Evolutionary conservation across 1,140 invertebrate genomes (phyloP).

Genomic region (Calliopsis andreniformis): DNA sequence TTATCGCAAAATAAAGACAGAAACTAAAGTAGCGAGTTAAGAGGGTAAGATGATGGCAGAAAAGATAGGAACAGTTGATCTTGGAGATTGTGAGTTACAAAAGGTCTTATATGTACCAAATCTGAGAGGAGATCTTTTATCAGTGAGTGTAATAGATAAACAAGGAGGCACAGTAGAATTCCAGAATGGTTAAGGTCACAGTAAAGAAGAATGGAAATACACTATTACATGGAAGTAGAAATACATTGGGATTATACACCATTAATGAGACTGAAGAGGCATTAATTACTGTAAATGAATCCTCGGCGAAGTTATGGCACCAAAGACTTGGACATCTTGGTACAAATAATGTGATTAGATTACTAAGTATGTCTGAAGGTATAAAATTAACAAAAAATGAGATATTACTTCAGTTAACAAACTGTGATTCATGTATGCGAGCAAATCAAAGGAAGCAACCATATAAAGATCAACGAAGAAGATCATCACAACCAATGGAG

Average conservation of each 20-base stretch:
- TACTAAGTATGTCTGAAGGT: background rate
- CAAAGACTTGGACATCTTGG: background rate
- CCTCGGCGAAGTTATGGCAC: background rate
- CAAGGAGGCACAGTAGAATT: slow-evolving; percentile 24
- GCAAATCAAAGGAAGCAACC: background rate
- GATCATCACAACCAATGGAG: no score
- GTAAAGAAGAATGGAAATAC: background rate
- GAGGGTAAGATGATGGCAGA: background rate
- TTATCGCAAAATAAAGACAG: background rate
- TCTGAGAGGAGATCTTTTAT: slow-evolving; percentile 20
- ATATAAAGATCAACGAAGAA: background rate
- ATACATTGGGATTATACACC: background rate
- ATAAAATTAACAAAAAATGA: background rate
- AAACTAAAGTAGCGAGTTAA: background rate
- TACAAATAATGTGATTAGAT: background rate
- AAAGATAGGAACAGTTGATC: background rate
- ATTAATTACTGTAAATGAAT: background rate
- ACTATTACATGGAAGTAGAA: slow-evolving; percentile 3
- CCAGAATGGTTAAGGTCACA: background rate
- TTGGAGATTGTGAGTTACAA: slow-evolving; percentile 6
- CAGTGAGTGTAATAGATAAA: slow-evolving; percentile 8
- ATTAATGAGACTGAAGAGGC: background rate
- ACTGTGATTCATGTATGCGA: background rate
- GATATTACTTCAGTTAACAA: no score
- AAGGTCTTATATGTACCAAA: slow-evolving; percentile 29